A percentile compares a stretch with the other conserved stretches of the same genome.
These are phyloP conservation scores for Pyrocephalus nanus DNA, from an alignment of 2,797 vertebrate genomes.

Conservation along the genomic window DNA sequence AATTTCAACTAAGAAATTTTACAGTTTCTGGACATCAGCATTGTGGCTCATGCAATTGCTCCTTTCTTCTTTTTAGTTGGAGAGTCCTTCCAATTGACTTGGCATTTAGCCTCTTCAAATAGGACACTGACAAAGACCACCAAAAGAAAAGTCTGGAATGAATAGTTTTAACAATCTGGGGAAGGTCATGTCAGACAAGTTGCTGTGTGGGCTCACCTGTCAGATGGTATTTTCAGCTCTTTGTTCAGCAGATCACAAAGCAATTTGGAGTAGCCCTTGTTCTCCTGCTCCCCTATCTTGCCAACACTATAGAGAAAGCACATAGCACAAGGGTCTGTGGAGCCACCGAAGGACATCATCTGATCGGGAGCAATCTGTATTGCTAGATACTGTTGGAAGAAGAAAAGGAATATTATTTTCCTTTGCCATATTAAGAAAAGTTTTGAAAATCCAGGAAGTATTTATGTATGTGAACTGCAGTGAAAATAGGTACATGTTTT, in stretches of 20 bases:
- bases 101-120: neutral
- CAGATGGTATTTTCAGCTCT: constrained; percentile 80
- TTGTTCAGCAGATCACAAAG: constrained; percentile 84
- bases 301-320: constrained; percentile 86
- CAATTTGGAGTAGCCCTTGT: constrained; percentile 83
- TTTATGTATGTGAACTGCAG: neutral
- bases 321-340: constrained; percentile 82
- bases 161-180: neutral
- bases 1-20: neutral
- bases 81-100: neutral
- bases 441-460: neutral
- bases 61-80: neutral
- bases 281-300: constrained; percentile 79
- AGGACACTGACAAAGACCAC: neutral
- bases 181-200: neutral
- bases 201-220: constrained; percentile 73
- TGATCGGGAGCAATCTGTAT: constrained; percentile 82
- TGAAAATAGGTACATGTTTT: neutral
- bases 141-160: neutral
- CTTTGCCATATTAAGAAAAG: neutral
- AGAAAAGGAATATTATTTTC: neutral
- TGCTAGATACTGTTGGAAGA: constrained; percentile 79
- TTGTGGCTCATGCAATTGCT: neutral
- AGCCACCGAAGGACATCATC: constrained; percentile 86
- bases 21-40: neutral